phyloP scores from a whole-genome alignment of 2,888 invertebrate genomes.

The Epinotia ramella region DNA sequence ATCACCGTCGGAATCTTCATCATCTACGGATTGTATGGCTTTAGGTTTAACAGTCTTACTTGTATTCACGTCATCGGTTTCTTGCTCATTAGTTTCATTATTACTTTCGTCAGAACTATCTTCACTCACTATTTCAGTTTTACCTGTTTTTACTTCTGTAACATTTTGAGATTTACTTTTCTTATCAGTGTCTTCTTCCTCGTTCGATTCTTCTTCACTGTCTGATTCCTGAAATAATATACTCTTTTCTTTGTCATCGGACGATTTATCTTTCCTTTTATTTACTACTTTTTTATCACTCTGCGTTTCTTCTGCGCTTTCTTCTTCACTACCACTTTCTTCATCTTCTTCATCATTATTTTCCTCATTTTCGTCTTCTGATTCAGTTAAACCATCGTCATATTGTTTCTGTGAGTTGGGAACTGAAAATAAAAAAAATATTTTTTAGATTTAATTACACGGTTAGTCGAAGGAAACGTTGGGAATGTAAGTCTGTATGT shows the following conservation, averaged over 20 bases:
- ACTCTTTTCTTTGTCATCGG: constrained; percentile 21
- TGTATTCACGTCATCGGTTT: constrained; percentile 15
- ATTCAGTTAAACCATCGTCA: constrained; percentile 75
- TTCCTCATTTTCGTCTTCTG: constrained; percentile 66
- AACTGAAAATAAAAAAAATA: constrained; percentile 58
- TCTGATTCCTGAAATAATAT: constrained; percentile 33
- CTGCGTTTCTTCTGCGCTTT: constrained; percentile 7
- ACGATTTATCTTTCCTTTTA: constrained; percentile 11
- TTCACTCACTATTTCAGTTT: constrained; percentile 6
- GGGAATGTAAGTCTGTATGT: no score
- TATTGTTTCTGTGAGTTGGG: constrained; percentile 75
- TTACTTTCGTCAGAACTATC: constrained; percentile 35
- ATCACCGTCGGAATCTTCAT: constrained; percentile 33
- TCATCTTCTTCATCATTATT: constrained; percentile 51
- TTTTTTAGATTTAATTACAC: no score
- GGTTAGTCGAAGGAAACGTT: no score
- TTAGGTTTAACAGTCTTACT: constrained; percentile 11
- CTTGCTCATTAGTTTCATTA: constrained; percentile 36
- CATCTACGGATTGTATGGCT: constrained; percentile 38
- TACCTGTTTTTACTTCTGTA: background rate
- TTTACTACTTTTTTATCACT: background rate
- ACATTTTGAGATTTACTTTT: constrained; percentile 9
- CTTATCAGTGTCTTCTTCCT: constrained; percentile 47
- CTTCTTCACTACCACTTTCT: constrained; percentile 39
- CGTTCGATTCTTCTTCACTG: constrained; percentile 35